Evolutionary conservation across 2,113 vertebrate genomes (phyloP), one percentile per base, ranked within the genome.

Genomic region (Lycaon pictus): DNA sequence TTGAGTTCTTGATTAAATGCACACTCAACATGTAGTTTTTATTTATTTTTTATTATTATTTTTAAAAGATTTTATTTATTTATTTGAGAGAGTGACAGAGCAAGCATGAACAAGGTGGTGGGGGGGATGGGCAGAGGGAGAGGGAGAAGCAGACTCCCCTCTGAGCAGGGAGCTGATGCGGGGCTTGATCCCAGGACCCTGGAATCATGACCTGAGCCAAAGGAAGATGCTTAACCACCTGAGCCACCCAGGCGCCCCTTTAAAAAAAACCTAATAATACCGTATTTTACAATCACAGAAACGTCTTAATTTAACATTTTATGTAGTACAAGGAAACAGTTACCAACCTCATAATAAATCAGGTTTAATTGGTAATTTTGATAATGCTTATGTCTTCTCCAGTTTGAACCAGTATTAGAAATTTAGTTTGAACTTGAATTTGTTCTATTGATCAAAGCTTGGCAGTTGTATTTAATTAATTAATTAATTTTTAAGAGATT

Each of bases 361-460:
- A 69, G 25, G 86, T 65, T 79, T 79, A 32, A 63, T 53, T 67
- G 58, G 25, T 43, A 86, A 43, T 43, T 83, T 32, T 35, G 23
- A 58, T 32, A 80, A 65, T 62, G 19, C 7, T 67, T 35, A 9
- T 7, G 15, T 91, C 13, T 67, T 7, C 10, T 89, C 12, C 35
- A 37, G 5, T 83, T 62, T 83, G 77, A 67, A 65, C 51, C 29
- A 71, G 23, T 20, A 32, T 35, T 91, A 85, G 27, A 74, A 19
- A 43, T 27, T 83, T 63, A 84, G 16, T 84, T 95, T 88, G 62
- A 94, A 74, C 23, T 93, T 92, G n/a, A 92, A 51, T 89, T 79
- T 84, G 7, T 94, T 80, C 69, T 82, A 85, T 51, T 74, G 63
- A n/a, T 43, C 13, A 72, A 3, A 71, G 48, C 25, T 23, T 83